phyloP scores from a whole-genome alignment of 2,888 invertebrate genomes.

The Drosophila parthenogenetica region DNA sequence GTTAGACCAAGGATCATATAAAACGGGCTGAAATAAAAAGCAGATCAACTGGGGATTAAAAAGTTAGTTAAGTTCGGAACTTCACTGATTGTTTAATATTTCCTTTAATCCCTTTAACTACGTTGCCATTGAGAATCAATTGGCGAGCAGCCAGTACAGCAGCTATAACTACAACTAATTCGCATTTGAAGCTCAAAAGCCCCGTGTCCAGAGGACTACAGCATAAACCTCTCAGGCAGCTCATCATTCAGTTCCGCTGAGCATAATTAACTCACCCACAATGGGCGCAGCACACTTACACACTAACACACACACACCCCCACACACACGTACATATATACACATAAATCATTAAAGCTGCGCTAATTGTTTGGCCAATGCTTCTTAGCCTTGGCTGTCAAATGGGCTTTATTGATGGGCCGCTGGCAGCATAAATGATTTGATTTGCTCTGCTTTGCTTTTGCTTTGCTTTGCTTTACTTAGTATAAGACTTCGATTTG shows the following conservation, averaged over 20 bases:
- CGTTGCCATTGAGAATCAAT: conserved; percentile 24
- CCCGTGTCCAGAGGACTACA: conserved; percentile 8
- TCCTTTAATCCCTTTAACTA: conserved; percentile 2
- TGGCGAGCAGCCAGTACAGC: not conserved
- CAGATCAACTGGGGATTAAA: not conserved
- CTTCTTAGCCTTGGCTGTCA: conserved; percentile 62
- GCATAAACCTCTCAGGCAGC: conserved; percentile 60
- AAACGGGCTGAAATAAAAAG: not conserved
- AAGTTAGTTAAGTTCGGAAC: not conserved
- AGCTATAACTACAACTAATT: conserved; percentile 35
- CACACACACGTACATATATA: not conserved
- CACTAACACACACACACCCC: not conserved
- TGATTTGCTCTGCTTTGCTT: conserved; percentile 59
- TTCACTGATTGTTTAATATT: not conserved
- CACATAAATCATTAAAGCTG: conserved; percentile 75
- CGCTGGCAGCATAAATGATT: conserved; percentile 74
- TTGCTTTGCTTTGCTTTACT: conserved; percentile 5
- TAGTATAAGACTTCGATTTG: conserved; percentile 6
- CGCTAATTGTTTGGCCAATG: conserved; percentile 76
- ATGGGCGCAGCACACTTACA: conserved; percentile 5
- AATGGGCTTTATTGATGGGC: conserved; percentile 73
- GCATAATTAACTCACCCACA: conserved; percentile 58
- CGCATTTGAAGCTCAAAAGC: conserved; percentile 10
- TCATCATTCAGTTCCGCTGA: conserved; percentile 59
- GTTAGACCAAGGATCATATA: not conserved